Evolutionary conservation across 2,888 invertebrate species (phyloP).

Genomic region (Globia sparganii): DNA sequence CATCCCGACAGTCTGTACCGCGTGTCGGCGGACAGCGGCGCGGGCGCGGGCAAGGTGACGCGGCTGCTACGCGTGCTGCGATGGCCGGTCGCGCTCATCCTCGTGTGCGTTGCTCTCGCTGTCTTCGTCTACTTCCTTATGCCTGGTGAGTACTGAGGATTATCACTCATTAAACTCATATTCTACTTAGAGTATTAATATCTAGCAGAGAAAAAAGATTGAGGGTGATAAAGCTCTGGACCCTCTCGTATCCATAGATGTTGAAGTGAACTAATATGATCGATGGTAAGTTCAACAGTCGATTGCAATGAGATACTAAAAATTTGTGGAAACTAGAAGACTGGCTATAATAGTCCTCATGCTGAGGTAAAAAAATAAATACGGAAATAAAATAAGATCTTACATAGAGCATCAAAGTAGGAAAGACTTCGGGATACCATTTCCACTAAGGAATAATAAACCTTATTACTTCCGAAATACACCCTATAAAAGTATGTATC

Average conservation of each 20-base stretch:
- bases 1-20: conserved; percentile 89
- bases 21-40: conserved; percentile 75
- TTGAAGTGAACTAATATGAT: not conserved
- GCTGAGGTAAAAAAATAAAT: not conserved
- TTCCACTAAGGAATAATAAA: not conserved
- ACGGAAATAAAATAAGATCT: not conserved
- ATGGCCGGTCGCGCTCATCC: conserved; percentile 87
- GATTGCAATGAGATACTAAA: not conserved
- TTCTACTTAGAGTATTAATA: not conserved
- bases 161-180: not conserved
- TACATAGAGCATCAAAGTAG: not conserved
- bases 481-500: no score
- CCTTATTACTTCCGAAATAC: not conserved
- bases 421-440: not conserved
- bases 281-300: not conserved
- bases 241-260: not conserved
- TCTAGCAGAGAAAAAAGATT: not conserved
- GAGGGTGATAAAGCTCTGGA: not conserved
- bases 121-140: conserved; percentile 88
- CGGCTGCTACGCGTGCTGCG: conserved; percentile 82
- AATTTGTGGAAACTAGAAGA: not conserved
- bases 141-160: conserved; percentile 81
- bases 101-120: conserved; percentile 86
- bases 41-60: conserved; percentile 74
- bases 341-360: not conserved